Conservation (phyloP, 2,888 invertebrate species). For the Mesochorus sp. region DNA sequence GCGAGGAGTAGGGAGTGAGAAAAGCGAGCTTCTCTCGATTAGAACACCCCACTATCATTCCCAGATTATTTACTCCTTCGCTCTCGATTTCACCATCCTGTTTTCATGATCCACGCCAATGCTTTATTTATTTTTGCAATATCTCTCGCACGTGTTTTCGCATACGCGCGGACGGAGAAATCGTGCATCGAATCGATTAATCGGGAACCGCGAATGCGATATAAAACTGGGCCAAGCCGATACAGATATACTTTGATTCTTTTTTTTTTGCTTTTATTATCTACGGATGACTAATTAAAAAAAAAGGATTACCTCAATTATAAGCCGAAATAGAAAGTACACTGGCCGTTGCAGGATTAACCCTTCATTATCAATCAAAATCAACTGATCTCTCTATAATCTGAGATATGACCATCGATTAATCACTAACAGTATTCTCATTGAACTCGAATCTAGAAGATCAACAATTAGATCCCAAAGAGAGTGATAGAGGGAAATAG, state of each 20-base stretch:
- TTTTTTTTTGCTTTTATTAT: no score
- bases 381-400: no score
- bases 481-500: neutral
- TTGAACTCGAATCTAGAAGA: neutral
- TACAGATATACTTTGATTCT: no score
- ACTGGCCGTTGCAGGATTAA: no score
- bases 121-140: neutral
- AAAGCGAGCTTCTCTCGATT: constrained; percentile 4
- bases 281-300: no score
- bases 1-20: neutral
- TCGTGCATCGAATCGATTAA: constrained; percentile 21
- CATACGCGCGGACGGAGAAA: constrained; percentile 12
- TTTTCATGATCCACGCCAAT: neutral
- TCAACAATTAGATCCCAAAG: neutral
- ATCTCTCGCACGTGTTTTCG: neutral
- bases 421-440: no score
- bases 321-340: no score
- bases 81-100: neutral
- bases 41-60: neutral
- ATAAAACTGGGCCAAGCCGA: no score
- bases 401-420: no score
- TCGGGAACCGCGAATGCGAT: no score
- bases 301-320: no score
- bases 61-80: neutral
- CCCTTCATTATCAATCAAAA: no score